A percentile compares a stretch with the other conserved stretches of the same genome.
phyloP scores from a whole-genome alignment of 2,113 vertebrate species.

The Desmodus rotundus region DNA sequence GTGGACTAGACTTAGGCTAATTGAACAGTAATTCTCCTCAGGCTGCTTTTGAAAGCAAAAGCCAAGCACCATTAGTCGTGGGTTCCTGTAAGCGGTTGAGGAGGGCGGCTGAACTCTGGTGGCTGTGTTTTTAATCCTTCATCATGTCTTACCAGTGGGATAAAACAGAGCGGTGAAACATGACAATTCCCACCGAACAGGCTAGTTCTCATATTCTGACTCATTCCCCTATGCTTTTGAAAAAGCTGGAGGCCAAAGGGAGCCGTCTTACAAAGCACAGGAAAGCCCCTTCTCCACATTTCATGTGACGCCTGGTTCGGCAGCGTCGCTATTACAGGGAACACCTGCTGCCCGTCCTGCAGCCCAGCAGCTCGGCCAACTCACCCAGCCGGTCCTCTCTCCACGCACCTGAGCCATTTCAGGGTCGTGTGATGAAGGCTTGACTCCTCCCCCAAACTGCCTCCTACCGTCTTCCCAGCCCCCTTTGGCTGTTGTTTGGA shows the following conservation, averaged over 20 bases:
- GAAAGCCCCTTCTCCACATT: constrained; percentile 71
- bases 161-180: constrained; percentile 77
- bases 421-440: constrained; percentile 42
- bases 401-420: constrained; percentile 2
- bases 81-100: constrained; percentile 67
- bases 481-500: constrained; percentile 42
- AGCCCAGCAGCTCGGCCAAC: constrained; percentile 39
- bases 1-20: constrained; percentile 71
- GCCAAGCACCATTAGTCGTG: constrained; percentile 62
- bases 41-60: constrained; percentile 70
- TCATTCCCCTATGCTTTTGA: constrained; percentile 79
- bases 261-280: constrained; percentile 74
- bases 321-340: constrained; percentile 64
- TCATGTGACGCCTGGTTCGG: constrained; percentile 69
- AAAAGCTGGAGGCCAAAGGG: constrained; percentile 74
- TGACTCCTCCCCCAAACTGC: constrained; percentile 1
- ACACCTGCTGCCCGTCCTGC: constrained; percentile 77
- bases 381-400: not conserved
- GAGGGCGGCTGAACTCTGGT: constrained; percentile 55
- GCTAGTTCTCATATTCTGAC: constrained; percentile 80
- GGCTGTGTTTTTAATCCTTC: constrained; percentile 65
- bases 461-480: not conserved
- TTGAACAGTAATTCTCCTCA: constrained; percentile 67
- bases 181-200: constrained; percentile 79
- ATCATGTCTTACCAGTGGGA: constrained; percentile 72